These are phyloP conservation scores for Opisthocomus hoazin DNA, from an alignment of 2,113 vertebrate species.

Conservation along the genomic window DNA sequence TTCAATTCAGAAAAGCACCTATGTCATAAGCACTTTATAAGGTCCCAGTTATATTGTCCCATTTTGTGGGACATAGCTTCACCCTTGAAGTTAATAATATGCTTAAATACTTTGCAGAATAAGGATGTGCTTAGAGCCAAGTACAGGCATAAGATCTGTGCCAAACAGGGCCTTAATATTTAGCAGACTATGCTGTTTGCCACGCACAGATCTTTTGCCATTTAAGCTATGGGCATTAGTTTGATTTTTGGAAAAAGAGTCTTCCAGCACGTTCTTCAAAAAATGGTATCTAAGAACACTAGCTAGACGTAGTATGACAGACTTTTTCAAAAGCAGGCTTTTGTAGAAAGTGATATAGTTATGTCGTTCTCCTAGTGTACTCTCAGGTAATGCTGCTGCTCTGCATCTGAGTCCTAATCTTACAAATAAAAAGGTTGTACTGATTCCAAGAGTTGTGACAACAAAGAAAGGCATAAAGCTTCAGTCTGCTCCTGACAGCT, in stretches of 20 bases:
- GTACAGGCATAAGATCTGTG: not conserved
- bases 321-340: not conserved
- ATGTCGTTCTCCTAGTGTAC: not conserved
- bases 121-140: not conserved
- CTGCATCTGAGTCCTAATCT: not conserved
- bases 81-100: not conserved
- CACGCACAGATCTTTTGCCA: not conserved
- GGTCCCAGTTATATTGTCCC: not conserved
- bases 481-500: not conserved
- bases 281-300: not conserved
- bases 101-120: not conserved
- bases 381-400: not conserved
- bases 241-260: not conserved
- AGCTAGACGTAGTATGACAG: not conserved
- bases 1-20: not conserved
- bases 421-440: not conserved
- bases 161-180: not conserved
- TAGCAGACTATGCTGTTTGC: not conserved
- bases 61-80: not conserved
- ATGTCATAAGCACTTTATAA: slow-evolving; percentile 1
- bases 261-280: not conserved
- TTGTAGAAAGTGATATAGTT: not conserved
- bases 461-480: not conserved
- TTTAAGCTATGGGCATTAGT: not conserved
- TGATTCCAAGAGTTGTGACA: not conserved